These are phyloP conservation scores for Sebastes dallii DNA, from an alignment of 2,797 vertebrate genomes.

Conservation along the genomic window DNA sequence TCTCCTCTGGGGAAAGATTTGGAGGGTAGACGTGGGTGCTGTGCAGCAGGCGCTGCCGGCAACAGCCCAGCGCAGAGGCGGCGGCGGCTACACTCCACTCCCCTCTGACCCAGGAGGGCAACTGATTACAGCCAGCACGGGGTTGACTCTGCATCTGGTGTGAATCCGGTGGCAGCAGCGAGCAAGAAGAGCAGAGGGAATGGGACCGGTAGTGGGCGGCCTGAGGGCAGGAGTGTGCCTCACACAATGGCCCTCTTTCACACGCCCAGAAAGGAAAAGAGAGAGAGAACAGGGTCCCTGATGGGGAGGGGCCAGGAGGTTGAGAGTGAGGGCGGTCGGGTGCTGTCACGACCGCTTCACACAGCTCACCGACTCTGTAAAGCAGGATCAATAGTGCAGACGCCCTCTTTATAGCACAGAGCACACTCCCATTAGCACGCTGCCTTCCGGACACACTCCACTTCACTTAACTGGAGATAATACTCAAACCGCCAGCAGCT, in stretches of 20 bases:
- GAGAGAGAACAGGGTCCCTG: constrained; percentile 58
- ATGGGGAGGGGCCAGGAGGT: constrained; percentile 61
- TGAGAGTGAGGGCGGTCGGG: constrained; percentile 57
- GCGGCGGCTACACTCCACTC: constrained; percentile 85
- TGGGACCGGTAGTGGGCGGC: constrained; percentile 81
- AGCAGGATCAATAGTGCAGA: constrained; percentile 75
- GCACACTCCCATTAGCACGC: constrained; percentile 69
- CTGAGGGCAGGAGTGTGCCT: constrained; percentile 89
- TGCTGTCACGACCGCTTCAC: constrained; percentile 71
- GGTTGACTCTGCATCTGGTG: constrained; percentile 87
- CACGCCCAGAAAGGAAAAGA: constrained; percentile 61
- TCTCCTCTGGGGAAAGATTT: constrained; percentile 75
- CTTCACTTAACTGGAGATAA: constrained; percentile 68
- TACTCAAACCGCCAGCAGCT: constrained; percentile 37
- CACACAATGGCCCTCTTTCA: constrained; percentile 91
- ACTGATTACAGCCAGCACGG: constrained; percentile 80
- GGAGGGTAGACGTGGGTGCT: constrained; percentile 69
- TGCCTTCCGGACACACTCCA: constrained; percentile 74
- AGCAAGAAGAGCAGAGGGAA: constrained; percentile 59
- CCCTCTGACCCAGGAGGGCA: constrained; percentile 88
- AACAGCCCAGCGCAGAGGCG: constrained; percentile 55
- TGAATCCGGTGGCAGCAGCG: constrained; percentile 49
- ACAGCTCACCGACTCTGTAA: constrained; percentile 76
- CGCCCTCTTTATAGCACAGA: constrained; percentile 58
- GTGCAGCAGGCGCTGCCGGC: constrained; percentile 55